phyloP scores from a whole-genome alignment of 2,888 invertebrate species.

The Cylloceria caligata region DNA sequence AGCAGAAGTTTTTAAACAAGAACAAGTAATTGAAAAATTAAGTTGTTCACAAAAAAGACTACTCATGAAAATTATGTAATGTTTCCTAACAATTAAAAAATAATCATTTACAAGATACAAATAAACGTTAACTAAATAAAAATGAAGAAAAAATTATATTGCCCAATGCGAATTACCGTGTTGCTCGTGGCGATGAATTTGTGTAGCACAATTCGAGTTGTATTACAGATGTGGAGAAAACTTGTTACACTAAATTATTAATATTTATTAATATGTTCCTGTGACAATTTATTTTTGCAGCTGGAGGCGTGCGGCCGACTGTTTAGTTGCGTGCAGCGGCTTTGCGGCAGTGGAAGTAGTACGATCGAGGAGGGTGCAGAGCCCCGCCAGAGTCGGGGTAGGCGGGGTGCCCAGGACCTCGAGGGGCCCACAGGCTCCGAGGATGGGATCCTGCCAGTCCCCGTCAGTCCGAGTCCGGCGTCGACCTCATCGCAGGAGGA shows the following conservation, averaged over 20 bases:
- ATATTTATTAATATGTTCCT: neutral
- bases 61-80: too few species aligned
- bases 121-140: too few species aligned
- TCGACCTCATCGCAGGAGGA: conserved; percentile 88
- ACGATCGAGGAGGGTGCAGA: conserved; percentile 75
- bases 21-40: too few species aligned
- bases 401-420: conserved; percentile 79
- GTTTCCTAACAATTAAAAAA: too few species aligned
- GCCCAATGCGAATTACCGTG: too few species aligned
- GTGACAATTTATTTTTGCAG: conserved; percentile 63
- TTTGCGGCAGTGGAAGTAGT: conserved; percentile 77
- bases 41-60: too few species aligned
- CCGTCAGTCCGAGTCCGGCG: conserved; percentile 86
- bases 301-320: conserved; percentile 82
- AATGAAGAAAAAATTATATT: too few species aligned
- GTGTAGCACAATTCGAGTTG: too few species aligned
- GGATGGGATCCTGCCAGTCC: conserved; percentile 75
- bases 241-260: neutral
- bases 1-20: too few species aligned
- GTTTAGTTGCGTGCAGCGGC: conserved; percentile 81
- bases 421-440: conserved; percentile 78
- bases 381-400: conserved; percentile 74
- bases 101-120: too few species aligned
- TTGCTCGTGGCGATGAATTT: too few species aligned
- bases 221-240: too few species aligned